These are phyloP conservation scores for Silvanus unidentatus DNA, from an alignment of 2,888 invertebrate genomes.

Conservation along the genomic window DNA sequence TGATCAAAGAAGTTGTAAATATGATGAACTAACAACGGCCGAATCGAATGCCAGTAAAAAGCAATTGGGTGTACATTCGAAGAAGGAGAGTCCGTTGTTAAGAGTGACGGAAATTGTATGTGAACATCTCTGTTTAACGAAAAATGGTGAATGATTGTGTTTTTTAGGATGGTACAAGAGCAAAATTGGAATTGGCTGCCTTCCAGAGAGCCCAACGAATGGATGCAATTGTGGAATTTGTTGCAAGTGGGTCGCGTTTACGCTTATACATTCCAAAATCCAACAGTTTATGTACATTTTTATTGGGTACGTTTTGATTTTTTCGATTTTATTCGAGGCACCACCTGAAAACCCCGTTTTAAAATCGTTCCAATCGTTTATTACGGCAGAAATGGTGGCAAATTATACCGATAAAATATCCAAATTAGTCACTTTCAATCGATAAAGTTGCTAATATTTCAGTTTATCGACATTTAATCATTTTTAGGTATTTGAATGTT, in stretches of 20 bases:
- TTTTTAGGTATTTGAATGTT: conserved; percentile 1
- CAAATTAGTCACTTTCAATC: conserved; percentile 11
- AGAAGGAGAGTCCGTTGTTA: conserved; percentile 79
- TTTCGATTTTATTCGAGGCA: no score
- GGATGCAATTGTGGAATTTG: conserved; percentile 93
- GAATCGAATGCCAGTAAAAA: conserved; percentile 90
- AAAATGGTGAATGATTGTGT: no score
- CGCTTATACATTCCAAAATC: conserved; percentile 92
- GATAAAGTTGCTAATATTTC: conserved; percentile 15
- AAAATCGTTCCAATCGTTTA: neutral
- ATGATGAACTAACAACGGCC: conserved; percentile 87
- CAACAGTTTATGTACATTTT: conserved; percentile 89
- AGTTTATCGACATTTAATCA: conserved; percentile 13
- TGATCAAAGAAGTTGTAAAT: conserved; percentile 89
- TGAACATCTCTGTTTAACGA: conserved; percentile 10
- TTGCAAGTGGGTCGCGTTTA: conserved; percentile 91
- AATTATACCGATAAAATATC: conserved; percentile 15
- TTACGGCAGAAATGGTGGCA: conserved; percentile 14
- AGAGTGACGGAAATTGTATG: conserved; percentile 78
- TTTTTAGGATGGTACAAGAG: conserved; percentile 66
- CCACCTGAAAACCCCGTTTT: neutral
- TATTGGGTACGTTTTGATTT: conserved; percentile 66
- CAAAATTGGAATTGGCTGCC: conserved; percentile 89
- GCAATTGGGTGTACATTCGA: conserved; percentile 74
- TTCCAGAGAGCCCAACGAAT: conserved; percentile 85